Base-by-base conservation (phyloP, 2,888 invertebrate genomes). In the Ctenicera cuprea region DNA sequence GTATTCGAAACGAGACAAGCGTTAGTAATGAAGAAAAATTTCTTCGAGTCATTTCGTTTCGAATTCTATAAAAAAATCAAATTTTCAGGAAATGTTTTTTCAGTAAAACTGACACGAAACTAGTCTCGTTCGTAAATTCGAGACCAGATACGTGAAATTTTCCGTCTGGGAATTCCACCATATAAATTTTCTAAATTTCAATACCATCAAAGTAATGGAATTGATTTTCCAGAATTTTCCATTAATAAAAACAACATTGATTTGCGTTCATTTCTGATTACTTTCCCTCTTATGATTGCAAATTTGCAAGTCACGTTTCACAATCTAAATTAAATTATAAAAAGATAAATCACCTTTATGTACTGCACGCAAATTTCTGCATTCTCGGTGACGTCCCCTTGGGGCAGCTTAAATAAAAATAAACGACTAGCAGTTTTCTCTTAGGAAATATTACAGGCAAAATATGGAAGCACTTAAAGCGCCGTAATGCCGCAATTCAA, bases 351-450 rank as follows among this genome's bases (percentile, higher is more conserved):
- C 52, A 54, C 41, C 12, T 63, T 41, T 41, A 48, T 70, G 38
- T 26, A 52, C 16, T 54, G 43, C 70, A 62, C 63, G 70, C 63
- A 63, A 70, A 63, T 70, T 70, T 50, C 26, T 70, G 63, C 70
- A 63, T 43, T 48, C 70, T n/a, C 45, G n/a, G 33, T 9, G 26
- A 14, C 8, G 20, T 48, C 63, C 70, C 62, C 61, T 11, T 9
- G 66, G 43, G 61, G 14, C 18, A 30, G 41, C 50, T 54, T 54
- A 59, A 59, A 59, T 59, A 59, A 59, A 59, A 59, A 59, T 59
- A 59, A 59, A 59, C 41, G 59, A 37, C 59, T 38, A 11, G 14
- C 0, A 14, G 38, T 41, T 59, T 41, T 41, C 59, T 59, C 59
- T 20, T 14, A 59, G 37, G 59, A 59, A 38, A 38, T 59, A 59